These are phyloP conservation scores for Premnoplex brunnescens DNA, from an alignment of 2,797 vertebrate genomes.

Conservation along the genomic window DNA sequence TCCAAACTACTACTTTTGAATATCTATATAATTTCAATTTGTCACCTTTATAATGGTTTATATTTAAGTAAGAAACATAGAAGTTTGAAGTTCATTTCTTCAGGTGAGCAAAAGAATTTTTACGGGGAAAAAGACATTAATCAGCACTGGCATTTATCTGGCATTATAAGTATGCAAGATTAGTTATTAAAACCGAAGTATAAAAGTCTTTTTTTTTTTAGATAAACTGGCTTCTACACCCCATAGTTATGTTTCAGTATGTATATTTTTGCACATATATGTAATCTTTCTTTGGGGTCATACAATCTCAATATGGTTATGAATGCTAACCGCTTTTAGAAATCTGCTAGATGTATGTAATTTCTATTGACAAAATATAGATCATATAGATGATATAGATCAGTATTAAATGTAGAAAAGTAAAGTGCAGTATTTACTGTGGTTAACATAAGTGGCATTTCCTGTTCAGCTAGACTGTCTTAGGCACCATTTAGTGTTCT, in stretches of 20 bases:
- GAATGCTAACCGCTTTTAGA: not conserved
- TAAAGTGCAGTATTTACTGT: not conserved
- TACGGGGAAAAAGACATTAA: not conserved
- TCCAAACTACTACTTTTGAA: not conserved
- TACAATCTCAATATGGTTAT: not conserved
- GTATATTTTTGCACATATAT: not conserved
- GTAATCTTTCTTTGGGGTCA: not conserved
- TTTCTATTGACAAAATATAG: not conserved
- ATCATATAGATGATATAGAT: not conserved
- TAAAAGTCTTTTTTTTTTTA: not conserved
- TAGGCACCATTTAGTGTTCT: not conserved
- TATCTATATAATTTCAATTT: not conserved
- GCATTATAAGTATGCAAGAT: not conserved
- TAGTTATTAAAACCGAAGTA: not conserved
- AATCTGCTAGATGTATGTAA: not conserved
- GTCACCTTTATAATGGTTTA: not conserved
- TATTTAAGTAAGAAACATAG: not conserved
- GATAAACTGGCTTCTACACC: not conserved
- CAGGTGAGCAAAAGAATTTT: not conserved
- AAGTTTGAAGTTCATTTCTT: not conserved
- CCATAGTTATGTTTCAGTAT: not conserved
- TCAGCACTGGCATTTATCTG: not conserved
- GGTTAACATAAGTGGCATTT: not conserved
- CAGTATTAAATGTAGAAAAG: not conserved
- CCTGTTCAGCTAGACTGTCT: not conserved